Evolutionary conservation across 2,797 vertebrate genomes (phyloP).

Genomic region (Paramormyrops hopkinsi): DNA sequence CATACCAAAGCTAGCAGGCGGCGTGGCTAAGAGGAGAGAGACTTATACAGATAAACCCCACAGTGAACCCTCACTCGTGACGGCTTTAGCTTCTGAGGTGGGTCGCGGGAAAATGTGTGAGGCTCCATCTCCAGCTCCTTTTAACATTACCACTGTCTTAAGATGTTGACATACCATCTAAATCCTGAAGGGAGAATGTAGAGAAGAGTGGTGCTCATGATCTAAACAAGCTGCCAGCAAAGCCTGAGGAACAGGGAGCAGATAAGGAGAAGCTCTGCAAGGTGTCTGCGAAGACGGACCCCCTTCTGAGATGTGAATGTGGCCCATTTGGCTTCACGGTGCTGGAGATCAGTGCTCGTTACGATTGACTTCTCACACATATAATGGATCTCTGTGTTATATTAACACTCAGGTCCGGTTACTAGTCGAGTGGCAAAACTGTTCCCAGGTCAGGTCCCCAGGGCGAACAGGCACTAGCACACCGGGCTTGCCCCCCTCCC

Average conservation of each 20-base stretch:
- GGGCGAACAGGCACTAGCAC: conserved; percentile 18
- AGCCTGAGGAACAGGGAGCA: neutral
- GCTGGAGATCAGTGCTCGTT: neutral
- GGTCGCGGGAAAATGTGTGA: neutral
- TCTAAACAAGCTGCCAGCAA: neutral
- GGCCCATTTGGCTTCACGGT: neutral
- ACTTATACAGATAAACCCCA: neutral
- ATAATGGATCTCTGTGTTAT: neutral
- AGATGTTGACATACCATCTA: neutral
- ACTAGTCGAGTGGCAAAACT: neutral
- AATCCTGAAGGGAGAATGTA: neutral
- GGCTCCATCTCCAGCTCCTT: neutral
- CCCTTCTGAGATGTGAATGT: neutral
- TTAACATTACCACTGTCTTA: neutral
- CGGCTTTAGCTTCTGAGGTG: neutral
- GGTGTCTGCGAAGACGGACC: neutral
- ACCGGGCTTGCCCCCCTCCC: conserved; percentile 8
- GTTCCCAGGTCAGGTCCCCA: neutral
- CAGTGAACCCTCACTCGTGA: neutral
- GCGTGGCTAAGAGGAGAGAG: neutral
- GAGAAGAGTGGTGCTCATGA: neutral
- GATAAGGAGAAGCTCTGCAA: neutral
- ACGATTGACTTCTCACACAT: neutral
- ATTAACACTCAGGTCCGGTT: neutral
- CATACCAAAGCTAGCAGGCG: conserved; percentile 17